These are phyloP conservation scores for Myotis lucifugus DNA, from an alignment of 2,113 vertebrate species.

Conservation along the genomic window DNA sequence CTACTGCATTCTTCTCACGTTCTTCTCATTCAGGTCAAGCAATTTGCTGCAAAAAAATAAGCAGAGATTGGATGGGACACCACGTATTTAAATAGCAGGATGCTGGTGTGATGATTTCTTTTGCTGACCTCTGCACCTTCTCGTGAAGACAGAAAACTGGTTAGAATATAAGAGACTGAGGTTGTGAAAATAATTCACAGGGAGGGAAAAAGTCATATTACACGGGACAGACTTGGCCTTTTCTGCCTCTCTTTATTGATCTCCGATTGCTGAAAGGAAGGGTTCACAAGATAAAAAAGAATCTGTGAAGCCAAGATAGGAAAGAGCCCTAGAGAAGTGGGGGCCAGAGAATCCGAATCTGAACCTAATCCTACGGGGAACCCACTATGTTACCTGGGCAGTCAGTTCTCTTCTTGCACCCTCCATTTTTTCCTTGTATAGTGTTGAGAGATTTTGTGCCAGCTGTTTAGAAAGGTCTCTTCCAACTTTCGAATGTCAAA, in stretches of 20 bases:
- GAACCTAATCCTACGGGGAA: neutral
- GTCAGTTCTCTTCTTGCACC: neutral
- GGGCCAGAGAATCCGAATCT: neutral
- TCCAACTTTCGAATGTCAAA: constrained; percentile 43
- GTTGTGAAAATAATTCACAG: constrained; percentile 56
- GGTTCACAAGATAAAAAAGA: constrained; percentile 64
- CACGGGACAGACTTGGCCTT: constrained; percentile 54
- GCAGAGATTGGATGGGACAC: neutral
- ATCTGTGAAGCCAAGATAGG: constrained; percentile 58
- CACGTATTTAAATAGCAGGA: constrained; percentile 54
- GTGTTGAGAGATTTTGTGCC: neutral
- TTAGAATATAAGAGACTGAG: constrained; percentile 57
- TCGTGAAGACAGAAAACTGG: neutral
- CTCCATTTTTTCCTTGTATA: neutral
- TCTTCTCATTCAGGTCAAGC: constrained; percentile 63
- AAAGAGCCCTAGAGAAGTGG: neutral
- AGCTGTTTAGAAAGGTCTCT: neutral
- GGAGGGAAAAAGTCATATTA: constrained; percentile 46
- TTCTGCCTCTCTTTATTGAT: constrained; percentile 67
- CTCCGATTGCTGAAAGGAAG: constrained; percentile 64
- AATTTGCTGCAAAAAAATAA: constrained; percentile 71
- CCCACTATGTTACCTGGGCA: accelerated
- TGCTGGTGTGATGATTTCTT: constrained; percentile 2
- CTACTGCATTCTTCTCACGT: constrained; percentile 45
- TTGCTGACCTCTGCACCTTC: constrained; percentile 55